Percentiles rank a stretch among this genome's conserved stretches.
These are phyloP conservation scores for Cyrtodaria siliqua DNA, from an alignment of 2,888 invertebrate genomes.

Conservation along the genomic window DNA sequence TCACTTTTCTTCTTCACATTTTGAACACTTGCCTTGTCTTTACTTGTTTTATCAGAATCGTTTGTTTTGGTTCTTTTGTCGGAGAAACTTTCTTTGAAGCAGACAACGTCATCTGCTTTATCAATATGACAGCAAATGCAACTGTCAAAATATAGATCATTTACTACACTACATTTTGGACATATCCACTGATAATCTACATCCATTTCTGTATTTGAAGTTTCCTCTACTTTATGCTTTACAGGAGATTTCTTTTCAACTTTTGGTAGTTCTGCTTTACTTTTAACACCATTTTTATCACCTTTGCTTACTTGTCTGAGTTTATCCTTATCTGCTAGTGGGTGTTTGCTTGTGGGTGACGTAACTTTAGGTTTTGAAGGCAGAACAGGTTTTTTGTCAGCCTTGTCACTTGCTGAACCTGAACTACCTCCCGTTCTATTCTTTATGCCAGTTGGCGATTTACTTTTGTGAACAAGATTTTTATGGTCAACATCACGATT, in stretches of 20 bases:
- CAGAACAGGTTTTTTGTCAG: not conserved
- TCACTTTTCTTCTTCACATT: not conserved
- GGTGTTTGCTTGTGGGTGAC: not conserved
- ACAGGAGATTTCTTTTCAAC: conserved; percentile 33
- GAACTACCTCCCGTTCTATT: not conserved
- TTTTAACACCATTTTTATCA: conserved; percentile 13
- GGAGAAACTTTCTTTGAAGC: conserved; percentile 16
- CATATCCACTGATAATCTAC: conserved; percentile 91
- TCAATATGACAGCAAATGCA: conserved; percentile 54
- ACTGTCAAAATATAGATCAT: conserved; percentile 48
- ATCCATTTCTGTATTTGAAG: conserved; percentile 7
- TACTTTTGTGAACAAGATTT: not conserved
- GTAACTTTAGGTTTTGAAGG: not conserved
- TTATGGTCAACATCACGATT: conserved; percentile 2
- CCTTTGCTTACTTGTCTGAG: conserved; percentile 9
- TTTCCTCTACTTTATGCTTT: conserved; percentile 22
- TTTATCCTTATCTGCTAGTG: conserved; percentile 6
- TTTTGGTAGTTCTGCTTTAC: conserved; percentile 28
- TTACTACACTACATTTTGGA: conserved; percentile 90
- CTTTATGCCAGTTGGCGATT: not conserved
- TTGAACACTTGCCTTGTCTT: not conserved
- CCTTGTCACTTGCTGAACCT: not conserved
- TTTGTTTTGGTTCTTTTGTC: conserved; percentile 28
- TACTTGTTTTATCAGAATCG: conserved; percentile 11
- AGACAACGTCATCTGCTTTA: conserved; percentile 29